Base-by-base conservation (phyloP, 2,888 invertebrate species). In the Sinentomon sp. region DNA sequence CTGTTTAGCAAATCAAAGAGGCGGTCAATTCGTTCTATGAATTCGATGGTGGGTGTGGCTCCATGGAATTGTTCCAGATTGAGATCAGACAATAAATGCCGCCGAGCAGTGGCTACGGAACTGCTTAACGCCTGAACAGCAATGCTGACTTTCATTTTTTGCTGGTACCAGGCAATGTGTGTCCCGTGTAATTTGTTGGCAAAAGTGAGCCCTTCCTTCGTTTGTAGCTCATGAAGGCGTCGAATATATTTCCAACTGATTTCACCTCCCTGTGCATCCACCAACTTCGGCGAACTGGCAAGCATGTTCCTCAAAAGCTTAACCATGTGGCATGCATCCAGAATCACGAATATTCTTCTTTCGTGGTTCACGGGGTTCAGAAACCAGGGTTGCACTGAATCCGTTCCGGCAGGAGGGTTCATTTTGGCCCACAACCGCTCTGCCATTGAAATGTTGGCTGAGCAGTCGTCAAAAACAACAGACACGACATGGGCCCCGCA, bases 121-220 rank as follows among this genome's bases (percentile, higher is more conserved):
- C 26, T 20, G 24, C n/a, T n/a, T n/a, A n/a, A n/a, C n/a, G n/a
- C n/a, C n/a, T n/a, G n/a, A n/a, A n/a, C n/a, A 12, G 43, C 42
- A 3, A 45, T 17, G 17, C 34, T 36, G 3, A 45, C 43, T 29
- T 41, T 60, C 42, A 75, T 63, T 57, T 39, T 44, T 30, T 41
- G 34, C 19, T 28, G 34, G 7, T 26, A 26, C 28, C 21, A 41
- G 6, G 37, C 13, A 4, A 42, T 31, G 28, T 43, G 40, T 6
- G 28, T 19, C 10, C 31, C 36, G 26, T 31, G 31, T 13, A 44
- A 22, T 41, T 43, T 41, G 16, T 41, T 44, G 2, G 36, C 41
- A n/a, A 36, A 33, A 18, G 35, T 36, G 6, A 40, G 27, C 6
- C 36, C 37, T 30, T 43, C 38, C 10, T 19, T 5, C 18, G 28